Conservation (phyloP, 2,888 invertebrate species). For the Hydropsyche betteni region DNA sequence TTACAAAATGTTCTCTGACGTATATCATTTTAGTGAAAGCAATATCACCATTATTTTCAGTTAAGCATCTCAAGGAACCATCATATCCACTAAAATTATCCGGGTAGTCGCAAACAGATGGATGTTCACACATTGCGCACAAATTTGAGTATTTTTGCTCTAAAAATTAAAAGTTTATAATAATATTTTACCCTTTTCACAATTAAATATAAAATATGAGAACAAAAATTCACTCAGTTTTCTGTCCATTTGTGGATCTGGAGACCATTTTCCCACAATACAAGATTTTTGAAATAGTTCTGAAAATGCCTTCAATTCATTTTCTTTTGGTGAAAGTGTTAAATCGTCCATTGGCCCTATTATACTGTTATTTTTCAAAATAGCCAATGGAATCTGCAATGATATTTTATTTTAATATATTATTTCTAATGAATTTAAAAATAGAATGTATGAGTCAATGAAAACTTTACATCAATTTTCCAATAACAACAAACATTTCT, state of each 20-base stretch:
- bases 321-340: constrained; percentile 76
- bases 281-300: constrained; percentile 85
- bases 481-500: too few species aligned
- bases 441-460: too few species aligned
- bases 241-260: constrained; percentile 75
- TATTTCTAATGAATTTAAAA: too few species aligned
- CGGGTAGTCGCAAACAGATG: constrained; percentile 79
- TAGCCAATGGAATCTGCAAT: constrained; percentile 73
- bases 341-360: constrained; percentile 75
- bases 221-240: constrained; percentile 69
- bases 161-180: constrained; percentile 54
- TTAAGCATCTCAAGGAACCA: constrained; percentile 84
- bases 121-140: constrained; percentile 81
- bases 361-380: constrained; percentile 76
- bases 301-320: constrained; percentile 83
- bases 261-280: constrained; percentile 85
- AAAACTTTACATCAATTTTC: too few species aligned
- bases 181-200: constrained; percentile 32
- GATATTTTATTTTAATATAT: not conserved
- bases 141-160: constrained; percentile 80
- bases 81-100: constrained; percentile 88
- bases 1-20: constrained; percentile 81
- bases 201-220: constrained; percentile 41
- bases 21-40: constrained; percentile 87
- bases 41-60: constrained; percentile 82